Percentiles rank a stretch among this genome's conserved stretches.
These are phyloP conservation scores for Hypolimnas misippus DNA, from an alignment of 2,888 invertebrate genomes.

Conservation along the genomic window DNA sequence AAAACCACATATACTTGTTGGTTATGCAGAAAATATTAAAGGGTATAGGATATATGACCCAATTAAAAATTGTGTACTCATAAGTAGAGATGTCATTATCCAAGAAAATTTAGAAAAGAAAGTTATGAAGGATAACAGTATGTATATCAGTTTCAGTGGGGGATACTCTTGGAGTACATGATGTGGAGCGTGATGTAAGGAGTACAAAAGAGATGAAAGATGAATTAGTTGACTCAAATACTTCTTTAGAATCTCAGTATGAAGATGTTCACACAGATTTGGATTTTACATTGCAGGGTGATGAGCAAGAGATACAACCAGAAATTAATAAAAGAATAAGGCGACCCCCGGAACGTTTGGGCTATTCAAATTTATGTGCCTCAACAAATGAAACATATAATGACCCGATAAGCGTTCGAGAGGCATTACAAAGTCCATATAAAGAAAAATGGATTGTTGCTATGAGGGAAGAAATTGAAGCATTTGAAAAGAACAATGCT, in stretches of 20 bases:
- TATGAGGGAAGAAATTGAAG: conserved; percentile 36
- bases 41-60: background rate
- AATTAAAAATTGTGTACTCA: background rate
- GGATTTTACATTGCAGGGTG: background rate
- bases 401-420: background rate
- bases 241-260: background rate
- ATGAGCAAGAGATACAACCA: background rate
- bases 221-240: too few relatives aligned
- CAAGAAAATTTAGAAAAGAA: background rate
- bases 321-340: background rate
- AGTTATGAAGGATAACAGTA: background rate
- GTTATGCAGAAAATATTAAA: background rate
- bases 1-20: background rate
- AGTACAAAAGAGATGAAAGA: background rate
- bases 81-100: background rate
- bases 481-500: conserved; percentile 37
- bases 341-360: background rate
- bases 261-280: background rate
- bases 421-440: conserved; percentile 18
- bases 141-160: conserved; percentile 2
- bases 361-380: background rate
- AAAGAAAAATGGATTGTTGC: conserved; percentile 23
- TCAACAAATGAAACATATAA: too few relatives aligned
- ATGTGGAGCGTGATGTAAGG: too few relatives aligned
- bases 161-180: too few relatives aligned